Base-by-base conservation (phyloP, 2,888 invertebrate species). In the Metopia argyrocephala region DNA sequence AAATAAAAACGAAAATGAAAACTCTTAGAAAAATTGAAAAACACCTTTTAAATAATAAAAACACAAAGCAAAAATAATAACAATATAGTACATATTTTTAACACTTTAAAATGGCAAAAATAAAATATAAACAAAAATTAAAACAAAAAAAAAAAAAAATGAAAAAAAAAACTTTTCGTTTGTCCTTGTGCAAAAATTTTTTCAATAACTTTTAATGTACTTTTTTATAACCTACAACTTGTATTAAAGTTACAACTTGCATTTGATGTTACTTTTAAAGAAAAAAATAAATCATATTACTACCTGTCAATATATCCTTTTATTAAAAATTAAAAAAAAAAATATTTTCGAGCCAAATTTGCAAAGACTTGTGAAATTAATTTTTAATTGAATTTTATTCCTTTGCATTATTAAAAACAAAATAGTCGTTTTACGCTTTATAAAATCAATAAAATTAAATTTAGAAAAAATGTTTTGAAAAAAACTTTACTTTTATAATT, bases 11-110 rank as follows among this genome's bases (percentile, higher is more conserved):
- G n/a, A n/a, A n/a, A 23, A 45, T 15, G 12, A 23, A n/a, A 27
- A 64, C 45, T 27, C 38, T 38, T 28, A 59, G 18, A 1, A 50
- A 46, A 61, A 27, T 15, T 27, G 54, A 28, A 56, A 52, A 66
- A 73, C 66, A 68, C 66, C 71, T 78, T 68, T 28, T 48, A 12
- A 38, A 4, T 27, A 7, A 20, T 38, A 65, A 15, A 31, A 59
- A 59, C 12, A 31, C 31, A 61, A 57, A 21, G 18, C 23, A 15
- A 27, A 25, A n/a, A 9, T 38, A 38, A 38, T 38, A 38, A 38
- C 15, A 15, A 38, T 12, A 2, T 15, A n/a, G n/a, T n/a, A n/a
- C n/a, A n/a, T 38, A 12, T 38, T 56, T 7, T 31, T 48, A 45
- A 57, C 23, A 52, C 21, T n/a, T 15, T 15, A 18, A 46, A 64